Base-by-base conservation (phyloP, 2,797 vertebrate species). In the Sebastes umbrosus region DNA sequence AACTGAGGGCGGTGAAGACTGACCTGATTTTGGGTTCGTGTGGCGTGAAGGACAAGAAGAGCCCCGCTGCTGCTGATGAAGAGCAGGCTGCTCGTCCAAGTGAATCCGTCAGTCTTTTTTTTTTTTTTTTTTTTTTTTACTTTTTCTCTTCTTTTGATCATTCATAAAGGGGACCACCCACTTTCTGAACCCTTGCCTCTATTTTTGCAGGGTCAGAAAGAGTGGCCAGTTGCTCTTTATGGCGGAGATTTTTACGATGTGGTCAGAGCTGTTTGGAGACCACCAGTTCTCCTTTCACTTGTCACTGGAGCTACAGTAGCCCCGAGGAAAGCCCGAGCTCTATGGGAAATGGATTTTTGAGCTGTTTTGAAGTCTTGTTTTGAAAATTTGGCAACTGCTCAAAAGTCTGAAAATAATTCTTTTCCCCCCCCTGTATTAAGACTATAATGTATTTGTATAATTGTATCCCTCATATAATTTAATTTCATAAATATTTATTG, bases 201-300 rank as follows among this genome's bases (percentile, higher is more conserved):
- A 94, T 95, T 95, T 95, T 92, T 86, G 93, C 93, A 94, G 92
- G 94, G 95, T 95, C 93, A 94, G 89, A 93, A 92, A 86, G 92
- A 94, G 92, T 92, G 92, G 88, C 95, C 96, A 96, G 96, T 95
- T 96, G 96, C 89, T 95, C 91, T 96, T 96, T 94, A 95, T 93
- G 92, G 92, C 80, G 34, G 91, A 90, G 91, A 93, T 91, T 93
- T 96, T 96, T 96, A 96, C 95, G 94, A 96, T 94, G 94, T 93
- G 90, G 93, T 95, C 91, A 93, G 91, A 96, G 95, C 95, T 96
- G 95, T 95, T 94, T 87, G 88, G 83, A 90, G 95, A 94, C 94
- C 95, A 94, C 93, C 94, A 95, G 80, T 94, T 91, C 87, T 92
- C 92, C 94, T 94, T 95, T 95, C 93, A 94, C 92, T 94, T 88